Percentiles rank a stretch among this genome's conserved stretches.
phyloP scores from a whole-genome alignment of 2,888 invertebrate species.

The Cyrtodaria siliqua region DNA sequence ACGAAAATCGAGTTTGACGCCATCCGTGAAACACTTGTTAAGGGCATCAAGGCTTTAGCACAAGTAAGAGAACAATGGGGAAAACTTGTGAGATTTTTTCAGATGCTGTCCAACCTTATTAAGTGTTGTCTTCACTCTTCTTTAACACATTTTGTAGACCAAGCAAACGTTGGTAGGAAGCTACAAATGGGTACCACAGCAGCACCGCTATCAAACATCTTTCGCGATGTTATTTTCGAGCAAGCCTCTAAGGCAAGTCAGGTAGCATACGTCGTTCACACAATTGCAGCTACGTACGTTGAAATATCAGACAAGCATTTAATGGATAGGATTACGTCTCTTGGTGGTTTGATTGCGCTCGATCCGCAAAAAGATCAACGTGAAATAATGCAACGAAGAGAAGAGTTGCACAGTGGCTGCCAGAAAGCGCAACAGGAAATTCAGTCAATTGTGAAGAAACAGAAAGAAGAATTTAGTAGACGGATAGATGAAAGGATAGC shows the following conservation, averaged over 20 bases:
- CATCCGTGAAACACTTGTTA: constrained; percentile 2
- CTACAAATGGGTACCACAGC: no score
- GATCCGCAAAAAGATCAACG: neutral
- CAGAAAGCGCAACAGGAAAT: constrained; percentile 3
- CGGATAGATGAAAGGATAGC: neutral
- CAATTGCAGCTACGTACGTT: neutral
- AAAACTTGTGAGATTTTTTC: neutral
- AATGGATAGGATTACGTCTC: neutral
- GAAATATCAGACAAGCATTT: constrained; percentile 1
- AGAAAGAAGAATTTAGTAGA: neutral
- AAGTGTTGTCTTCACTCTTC: constrained; percentile 1
- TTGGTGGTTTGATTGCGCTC: neutral
- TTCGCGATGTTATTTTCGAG: constrained; percentile 7
- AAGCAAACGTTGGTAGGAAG: neutral
- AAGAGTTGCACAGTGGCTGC: neutral
- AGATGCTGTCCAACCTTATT: constrained; percentile 2
- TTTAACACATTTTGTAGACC: constrained; percentile 3
- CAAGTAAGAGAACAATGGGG: constrained; percentile 5
- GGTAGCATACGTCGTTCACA: neutral
- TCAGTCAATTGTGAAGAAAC: neutral
- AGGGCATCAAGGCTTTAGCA: constrained; percentile 1
- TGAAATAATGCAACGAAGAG: neutral
- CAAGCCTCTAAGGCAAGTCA: constrained; percentile 2
- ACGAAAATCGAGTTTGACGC: constrained; percentile 4
- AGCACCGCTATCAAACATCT: neutral